Evolutionary conservation across 2,888 invertebrate species (phyloP), one percentile per base, ranked within the genome.

Genomic region (Allolobophora icterica): DNA sequence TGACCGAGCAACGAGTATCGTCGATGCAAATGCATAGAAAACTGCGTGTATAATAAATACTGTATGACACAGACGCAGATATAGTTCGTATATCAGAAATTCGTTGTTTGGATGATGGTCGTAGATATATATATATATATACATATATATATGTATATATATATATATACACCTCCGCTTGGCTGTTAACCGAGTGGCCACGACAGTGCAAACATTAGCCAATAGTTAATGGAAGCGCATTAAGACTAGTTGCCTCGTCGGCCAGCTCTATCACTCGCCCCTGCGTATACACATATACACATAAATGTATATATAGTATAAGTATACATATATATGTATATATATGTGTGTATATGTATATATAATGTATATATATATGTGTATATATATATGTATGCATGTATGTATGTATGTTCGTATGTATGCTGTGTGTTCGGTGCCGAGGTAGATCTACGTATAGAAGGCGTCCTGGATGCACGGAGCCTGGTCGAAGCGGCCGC

Each of bases 191-290:
- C n/a, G 71, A 71, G n/a, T 71, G 71, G 30, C 30, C 30, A 71
- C 71, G 71, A 71, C 71, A 71, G 30, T n/a, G 71, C 71, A 71
- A 30, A 71, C 71, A 71, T 71, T 71, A 71, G 71, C 30, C 71
- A 71, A 71, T 71, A 17, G 71, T 71, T 71, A 71, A 71, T 71
- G 71, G 71, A 71, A 71, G 71, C 71, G 71, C 71, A 71, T 71
- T 71, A 71, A 71, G 71, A 71, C 71, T 30, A n/a, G 71, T 71
- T 71, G 71, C n/a, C 71, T 71, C 8, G 71, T 30, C 71, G 71
- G 71, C 30, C 0, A 71, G 71, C 71, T 71, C 71, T 71, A 71
- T 71, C 71, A 71, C 71, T 71, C 71, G 30, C 71, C 71, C 11
- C 71, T 17, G n/a, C 13, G 0, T 71, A 71, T 71, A 13, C 71